Base-by-base conservation (phyloP, 2,113 vertebrate genomes). In the Cheilinus undulatus region DNA sequence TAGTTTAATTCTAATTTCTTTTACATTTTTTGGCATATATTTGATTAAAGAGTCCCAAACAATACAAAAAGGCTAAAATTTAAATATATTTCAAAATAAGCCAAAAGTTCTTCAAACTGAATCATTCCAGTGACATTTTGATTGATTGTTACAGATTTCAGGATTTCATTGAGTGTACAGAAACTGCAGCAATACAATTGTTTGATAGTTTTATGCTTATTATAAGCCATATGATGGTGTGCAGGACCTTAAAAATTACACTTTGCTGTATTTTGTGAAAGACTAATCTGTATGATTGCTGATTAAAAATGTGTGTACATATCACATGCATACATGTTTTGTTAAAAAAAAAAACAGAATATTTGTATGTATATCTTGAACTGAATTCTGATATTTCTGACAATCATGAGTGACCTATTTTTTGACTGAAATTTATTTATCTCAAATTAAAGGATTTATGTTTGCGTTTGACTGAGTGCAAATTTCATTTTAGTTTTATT, bases 401-500 rank as follows among this genome's bases (percentile, higher is more conserved):
- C 3, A 9, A 54, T 26, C n/a, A 70, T 53, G 27, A 7, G 12
- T 26, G 13, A 34, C 0, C 1, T 43, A 20, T 40, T 43, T 58
- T 63, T 63, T 7, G 54, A 65, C 9, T 61, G 40, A 32, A 34
- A 30, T 17, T 1, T 11, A 7, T 45, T 62, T 54, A 12, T 20
- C 5, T 36, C 10, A 19, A 14, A 67, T 67, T 58, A 58, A 78
- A 70, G 7, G 28, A 48, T 67, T 70, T 66, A 30, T 61, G 40
- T 72, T 71, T 59, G 15, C 24, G n/a, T 23, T 26, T 34, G 1
- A 27, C 20, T 15, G 7, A 22, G 17, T 30, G 7, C 2, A 13
- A n/a, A 38, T 52, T 45, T 59, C 22, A 22, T 2, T 58, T 50
- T 57, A 19, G 6, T 17, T 10, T 30, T 46, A 12, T 19, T 34